These are phyloP conservation scores for Serrognathus titanus DNA, from an alignment of 2,888 invertebrate genomes.

Conservation along the genomic window DNA sequence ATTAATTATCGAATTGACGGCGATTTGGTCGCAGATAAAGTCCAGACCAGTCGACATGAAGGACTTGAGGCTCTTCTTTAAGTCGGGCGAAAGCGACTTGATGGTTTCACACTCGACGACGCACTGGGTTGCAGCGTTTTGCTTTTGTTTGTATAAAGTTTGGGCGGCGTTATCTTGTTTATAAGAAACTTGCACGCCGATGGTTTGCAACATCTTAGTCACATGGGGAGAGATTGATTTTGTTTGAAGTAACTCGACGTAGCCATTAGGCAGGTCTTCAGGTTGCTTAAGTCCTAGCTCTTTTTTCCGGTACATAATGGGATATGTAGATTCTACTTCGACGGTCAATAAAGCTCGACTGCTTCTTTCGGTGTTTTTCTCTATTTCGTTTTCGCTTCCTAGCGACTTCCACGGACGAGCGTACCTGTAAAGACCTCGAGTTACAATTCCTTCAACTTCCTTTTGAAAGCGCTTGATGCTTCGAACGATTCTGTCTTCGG, in stretches of 20 bases:
- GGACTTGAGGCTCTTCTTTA: constrained; percentile 33
- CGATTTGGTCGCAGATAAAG: constrained; percentile 35
- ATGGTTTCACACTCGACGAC: constrained; percentile 39
- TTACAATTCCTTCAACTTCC: constrained; percentile 45
- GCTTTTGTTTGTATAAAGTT: constrained; percentile 64
- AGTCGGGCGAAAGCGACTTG: constrained; percentile 33
- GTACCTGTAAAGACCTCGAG: constrained; percentile 31
- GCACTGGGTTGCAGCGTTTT: constrained; percentile 69
- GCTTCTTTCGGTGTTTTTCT: constrained; percentile 52
- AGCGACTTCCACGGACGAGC: constrained; percentile 54
- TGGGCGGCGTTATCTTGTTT: constrained; percentile 54
- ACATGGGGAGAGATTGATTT: constrained; percentile 58
- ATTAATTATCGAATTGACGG: constrained; percentile 50
- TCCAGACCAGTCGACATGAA: constrained; percentile 35
- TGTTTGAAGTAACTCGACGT: constrained; percentile 61
- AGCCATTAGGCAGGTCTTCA: constrained; percentile 63
- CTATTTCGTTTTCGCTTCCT: constrained; percentile 66
- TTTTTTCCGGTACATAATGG: constrained; percentile 43
- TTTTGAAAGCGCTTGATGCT: constrained; percentile 58
- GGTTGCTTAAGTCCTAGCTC: constrained; percentile 56
- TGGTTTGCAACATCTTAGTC: constrained; percentile 56
- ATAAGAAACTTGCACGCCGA: constrained; percentile 56
- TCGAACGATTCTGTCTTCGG: constrained; percentile 52
- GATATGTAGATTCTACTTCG: constrained; percentile 65
- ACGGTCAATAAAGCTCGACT: constrained; percentile 61